Percentiles rank a stretch among this genome's conserved stretches.
These are phyloP conservation scores for Pediacus dermestoides DNA, from an alignment of 2,888 invertebrate genomes.

Conservation along the genomic window DNA sequence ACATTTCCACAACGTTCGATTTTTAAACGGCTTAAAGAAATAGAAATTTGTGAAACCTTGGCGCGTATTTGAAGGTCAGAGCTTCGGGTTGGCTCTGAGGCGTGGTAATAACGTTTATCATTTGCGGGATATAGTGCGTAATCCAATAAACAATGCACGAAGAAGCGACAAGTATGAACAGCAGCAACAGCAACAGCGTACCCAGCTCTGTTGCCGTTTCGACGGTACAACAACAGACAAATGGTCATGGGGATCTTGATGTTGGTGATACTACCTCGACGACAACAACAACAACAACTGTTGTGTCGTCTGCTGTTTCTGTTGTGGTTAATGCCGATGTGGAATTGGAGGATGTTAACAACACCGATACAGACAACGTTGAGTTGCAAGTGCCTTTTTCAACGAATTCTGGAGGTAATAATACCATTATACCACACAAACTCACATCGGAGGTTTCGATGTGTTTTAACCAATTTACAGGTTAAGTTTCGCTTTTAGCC, in stretches of 20 bases:
- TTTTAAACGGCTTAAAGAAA: slow-evolving; percentile 53
- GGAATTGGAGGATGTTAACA: slow-evolving; percentile 53
- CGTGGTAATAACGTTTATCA: slow-evolving; percentile 49
- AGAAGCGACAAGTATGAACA: slow-evolving; percentile 67
- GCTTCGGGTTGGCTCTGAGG: slow-evolving; percentile 49
- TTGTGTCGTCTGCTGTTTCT: no score
- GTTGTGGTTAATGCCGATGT: slow-evolving; percentile 49
- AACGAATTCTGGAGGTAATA: slow-evolving; percentile 59
- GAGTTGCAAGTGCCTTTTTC: slow-evolving; percentile 63
- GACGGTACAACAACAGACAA: slow-evolving; percentile 47
- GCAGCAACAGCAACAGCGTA: no score
- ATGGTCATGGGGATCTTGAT: slow-evolving; percentile 37
- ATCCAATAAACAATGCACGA: slow-evolving; percentile 61
- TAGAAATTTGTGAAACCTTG: slow-evolving; percentile 51
- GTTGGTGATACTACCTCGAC: slow-evolving; percentile 38
- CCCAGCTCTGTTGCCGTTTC: slow-evolving; percentile 64
- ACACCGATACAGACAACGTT: slow-evolving; percentile 56
- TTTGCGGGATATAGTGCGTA: slow-evolving; percentile 44
- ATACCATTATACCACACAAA: no score
- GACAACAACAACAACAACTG: slow-evolving; percentile 32
- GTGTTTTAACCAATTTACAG: no score
- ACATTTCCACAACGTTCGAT: slow-evolving; percentile 69
- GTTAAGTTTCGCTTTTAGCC: no score
- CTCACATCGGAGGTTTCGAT: no score
- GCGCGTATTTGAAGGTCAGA: slow-evolving; percentile 50